Evolutionary conservation across 2,888 invertebrate species (phyloP), one percentile per base, ranked within the genome.

Genomic region (Heliconius ethilla): DNA sequence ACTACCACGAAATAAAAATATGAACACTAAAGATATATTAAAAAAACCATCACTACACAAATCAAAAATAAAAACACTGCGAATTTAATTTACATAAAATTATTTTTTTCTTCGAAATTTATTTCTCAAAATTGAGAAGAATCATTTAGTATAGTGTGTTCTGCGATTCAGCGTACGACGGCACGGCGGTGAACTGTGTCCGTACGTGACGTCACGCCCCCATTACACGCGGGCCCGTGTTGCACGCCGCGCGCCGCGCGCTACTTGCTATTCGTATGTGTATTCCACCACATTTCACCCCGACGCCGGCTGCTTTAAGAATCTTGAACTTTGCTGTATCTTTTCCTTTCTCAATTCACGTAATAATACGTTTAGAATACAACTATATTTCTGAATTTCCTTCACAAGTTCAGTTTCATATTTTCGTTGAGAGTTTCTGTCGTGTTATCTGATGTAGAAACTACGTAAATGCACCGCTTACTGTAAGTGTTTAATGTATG

Each of bases 281-380:
- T 33, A 59, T 76, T 77, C 79, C 81, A 81, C 83, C 91, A 91
- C 91, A 92, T 91, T 90, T 92, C 89, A 91, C 88, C 89, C 86
- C 79, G 84, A 87, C 87, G 86, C 90, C 91, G 89, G 88, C 89
- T 92, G 91, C 85, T 87, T 70, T 59, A 55, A 62, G 45, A 72
- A 72, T 79, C 79, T 79, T 79, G 67, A 79, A 77, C 72, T 75
- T 77, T 87, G 86, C 85, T 45, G 40, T 63, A 74, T 74, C 62
- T 37, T 25, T 55, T 27, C 33, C 63, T 63, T 40, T 62, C 40
- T 74, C 63, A 62, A 62, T 74, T 74, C 63, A 45, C 62, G 37
- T 27, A 74, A 63, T 74, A 40, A 72, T 72, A 72, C 55, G 72
- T 72, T 72, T 59, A 59, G 72, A 59, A 72, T 59, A 72, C 72